Conservation (phyloP, 2,888 invertebrate genomes). For the Prostheceraeus crozeri region DNA sequence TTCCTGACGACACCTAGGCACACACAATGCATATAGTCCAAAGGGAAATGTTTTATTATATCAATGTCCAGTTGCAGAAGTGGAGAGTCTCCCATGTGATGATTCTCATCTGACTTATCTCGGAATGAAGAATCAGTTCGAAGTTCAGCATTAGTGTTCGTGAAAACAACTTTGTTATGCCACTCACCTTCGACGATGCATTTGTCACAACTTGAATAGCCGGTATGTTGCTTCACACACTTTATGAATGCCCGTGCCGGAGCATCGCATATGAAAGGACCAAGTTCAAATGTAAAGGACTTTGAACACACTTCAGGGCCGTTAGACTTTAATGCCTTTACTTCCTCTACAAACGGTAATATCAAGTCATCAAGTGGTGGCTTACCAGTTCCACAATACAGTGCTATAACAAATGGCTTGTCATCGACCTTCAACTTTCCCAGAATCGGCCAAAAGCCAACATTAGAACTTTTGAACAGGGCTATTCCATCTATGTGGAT, state of each 20-base stretch:
- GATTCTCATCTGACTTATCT: neutral
- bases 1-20: conserved; percentile 10
- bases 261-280: conserved; percentile 6
- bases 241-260: conserved; percentile 13
- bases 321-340: neutral
- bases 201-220: conserved; percentile 2
- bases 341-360: conserved; percentile 8
- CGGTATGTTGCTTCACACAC: neutral
- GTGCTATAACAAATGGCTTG: conserved; percentile 19
- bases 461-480: neutral
- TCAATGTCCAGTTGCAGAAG: neutral
- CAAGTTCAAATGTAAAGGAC: too few relatives aligned
- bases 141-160: too few relatives aligned
- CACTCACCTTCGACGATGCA: conserved; percentile 11
- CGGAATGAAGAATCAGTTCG: conserved; percentile 22
- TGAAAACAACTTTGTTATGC: too few relatives aligned
- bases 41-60: too few relatives aligned
- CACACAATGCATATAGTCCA: conserved; percentile 12
- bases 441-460: conserved; percentile 5
- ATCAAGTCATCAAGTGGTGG: conserved; percentile 3
- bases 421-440: neutral
- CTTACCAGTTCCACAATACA: conserved; percentile 13
- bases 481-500: conserved; percentile 6
- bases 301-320: conserved; percentile 1
- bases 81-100: conserved; percentile 8